These are phyloP conservation scores for Operophtera brumata DNA, from an alignment of 2,888 invertebrate species.

Conservation along the genomic window DNA sequence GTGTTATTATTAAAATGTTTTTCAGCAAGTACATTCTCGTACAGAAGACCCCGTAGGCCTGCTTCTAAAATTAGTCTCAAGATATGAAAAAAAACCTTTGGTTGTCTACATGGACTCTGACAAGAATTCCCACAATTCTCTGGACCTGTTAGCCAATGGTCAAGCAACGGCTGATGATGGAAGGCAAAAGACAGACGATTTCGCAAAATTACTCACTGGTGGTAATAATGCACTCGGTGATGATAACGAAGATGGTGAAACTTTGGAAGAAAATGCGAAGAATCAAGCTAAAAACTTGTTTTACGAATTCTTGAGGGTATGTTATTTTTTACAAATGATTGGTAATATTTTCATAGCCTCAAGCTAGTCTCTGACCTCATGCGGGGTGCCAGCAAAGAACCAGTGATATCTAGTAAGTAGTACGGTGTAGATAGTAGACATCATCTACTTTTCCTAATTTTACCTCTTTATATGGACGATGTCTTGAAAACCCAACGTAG, in stretches of 20 bases:
- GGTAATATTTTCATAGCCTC: no score
- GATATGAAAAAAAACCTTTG: background rate
- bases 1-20: background rate
- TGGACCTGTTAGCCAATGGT: background rate
- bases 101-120: background rate
- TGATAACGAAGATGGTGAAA: background rate
- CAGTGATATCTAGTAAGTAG: no score
- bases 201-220: background rate
- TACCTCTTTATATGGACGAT: no score
- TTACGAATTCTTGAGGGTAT: constrained; percentile 10
- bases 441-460: no score
- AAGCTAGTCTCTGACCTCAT: no score
- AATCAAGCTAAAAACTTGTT: constrained; percentile 8
- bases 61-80: background rate
- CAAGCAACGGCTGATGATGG: background rate
- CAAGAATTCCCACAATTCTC: background rate
- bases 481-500: no score
- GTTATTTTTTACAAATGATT: no score
- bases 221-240: background rate
- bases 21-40: background rate
- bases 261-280: constrained; percentile 7
- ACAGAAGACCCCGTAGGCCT: background rate
- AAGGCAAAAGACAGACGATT: background rate
- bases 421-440: no score
- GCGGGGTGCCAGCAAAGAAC: no score